These are phyloP conservation scores for Macropus fuliginosus DNA, from an alignment of 2,797 vertebrate species.

Conservation along the genomic window DNA sequence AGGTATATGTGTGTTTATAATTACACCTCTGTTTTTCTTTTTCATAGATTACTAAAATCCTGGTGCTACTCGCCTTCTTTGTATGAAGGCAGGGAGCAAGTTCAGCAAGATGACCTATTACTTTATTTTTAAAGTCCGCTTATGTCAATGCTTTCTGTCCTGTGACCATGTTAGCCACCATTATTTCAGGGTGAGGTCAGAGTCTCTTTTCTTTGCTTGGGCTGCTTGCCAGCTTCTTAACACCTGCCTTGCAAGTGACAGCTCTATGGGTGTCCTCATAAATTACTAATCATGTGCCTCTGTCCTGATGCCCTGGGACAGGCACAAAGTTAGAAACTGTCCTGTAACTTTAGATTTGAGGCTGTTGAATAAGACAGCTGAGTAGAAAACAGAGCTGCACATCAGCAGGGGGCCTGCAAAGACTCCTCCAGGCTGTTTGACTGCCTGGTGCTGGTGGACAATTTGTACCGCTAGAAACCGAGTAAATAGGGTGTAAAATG, in stretches of 20 bases:
- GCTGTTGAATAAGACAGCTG: slow-evolving; percentile 90
- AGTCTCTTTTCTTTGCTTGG: slow-evolving; percentile 90
- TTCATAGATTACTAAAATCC: slow-evolving; percentile 70
- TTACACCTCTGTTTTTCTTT: slow-evolving; percentile 48
- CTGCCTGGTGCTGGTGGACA: slow-evolving; percentile 61
- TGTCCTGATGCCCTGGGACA: slow-evolving; percentile 88
- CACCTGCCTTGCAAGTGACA: slow-evolving; percentile 98
- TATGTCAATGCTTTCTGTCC: slow-evolving; percentile 90
- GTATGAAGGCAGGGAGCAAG: slow-evolving; percentile 71
- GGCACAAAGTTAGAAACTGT: slow-evolving; percentile 93
- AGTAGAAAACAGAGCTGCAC: slow-evolving; percentile 85
- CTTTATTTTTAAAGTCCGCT: slow-evolving; percentile 91
- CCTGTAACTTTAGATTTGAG: slow-evolving; percentile 91
- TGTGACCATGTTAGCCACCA: slow-evolving; percentile 91
- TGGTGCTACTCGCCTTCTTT: slow-evolving; percentile 56
- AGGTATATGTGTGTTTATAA: background rate
- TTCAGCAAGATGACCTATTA: slow-evolving; percentile 83
- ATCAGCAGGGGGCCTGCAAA: slow-evolving; percentile 79
- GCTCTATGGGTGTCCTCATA: slow-evolving; percentile 96
- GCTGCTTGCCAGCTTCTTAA: slow-evolving; percentile 90
- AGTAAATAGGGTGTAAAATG: slow-evolving; percentile 33
- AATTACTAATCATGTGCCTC: slow-evolving; percentile 97
- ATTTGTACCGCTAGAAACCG: slow-evolving; percentile 59
- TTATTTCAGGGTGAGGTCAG: slow-evolving; percentile 96
- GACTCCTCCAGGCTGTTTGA: slow-evolving; percentile 1